Conservation (phyloP, 1,140 invertebrate species). For the Scaptomyza graminum region DNA sequence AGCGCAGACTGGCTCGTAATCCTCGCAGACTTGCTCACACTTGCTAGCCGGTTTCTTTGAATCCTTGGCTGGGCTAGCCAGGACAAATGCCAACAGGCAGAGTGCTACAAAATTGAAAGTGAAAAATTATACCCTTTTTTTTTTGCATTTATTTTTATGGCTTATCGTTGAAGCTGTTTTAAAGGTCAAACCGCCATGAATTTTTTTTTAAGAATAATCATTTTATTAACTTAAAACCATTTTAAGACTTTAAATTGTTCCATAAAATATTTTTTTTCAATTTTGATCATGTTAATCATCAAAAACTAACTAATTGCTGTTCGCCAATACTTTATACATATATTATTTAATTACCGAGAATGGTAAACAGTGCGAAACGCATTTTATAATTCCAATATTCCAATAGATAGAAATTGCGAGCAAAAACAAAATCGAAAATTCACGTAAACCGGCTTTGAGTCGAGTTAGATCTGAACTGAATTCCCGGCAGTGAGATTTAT, state of each 20-base stretch:
- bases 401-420: constrained; percentile 41
- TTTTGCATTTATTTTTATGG: background rate
- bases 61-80: constrained; percentile 68
- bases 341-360: constrained; percentile 55
- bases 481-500: constrained; percentile 68
- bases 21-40: constrained; percentile 56
- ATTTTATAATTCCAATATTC: constrained; percentile 63
- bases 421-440: constrained; percentile 19
- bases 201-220: background rate
- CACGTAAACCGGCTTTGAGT: constrained; percentile 67
- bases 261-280: too few species aligned
- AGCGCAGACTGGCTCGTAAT: constrained; percentile 72
- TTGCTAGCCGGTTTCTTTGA: constrained; percentile 52
- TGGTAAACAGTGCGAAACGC: constrained; percentile 68
- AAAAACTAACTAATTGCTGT: background rate
- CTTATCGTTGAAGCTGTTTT: constrained; percentile 17
- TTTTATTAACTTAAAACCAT: too few species aligned
- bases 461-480: constrained; percentile 69
- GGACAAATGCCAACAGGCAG: constrained; percentile 59
- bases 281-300: too few species aligned
- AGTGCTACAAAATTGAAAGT: constrained; percentile 34
- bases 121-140: background rate
- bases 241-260: too few species aligned
- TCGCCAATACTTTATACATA: background rate
- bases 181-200: constrained; percentile 29